These are phyloP conservation scores for Deroptyus accipitrinus DNA, from an alignment of 2,113 vertebrate species.

Conservation along the genomic window DNA sequence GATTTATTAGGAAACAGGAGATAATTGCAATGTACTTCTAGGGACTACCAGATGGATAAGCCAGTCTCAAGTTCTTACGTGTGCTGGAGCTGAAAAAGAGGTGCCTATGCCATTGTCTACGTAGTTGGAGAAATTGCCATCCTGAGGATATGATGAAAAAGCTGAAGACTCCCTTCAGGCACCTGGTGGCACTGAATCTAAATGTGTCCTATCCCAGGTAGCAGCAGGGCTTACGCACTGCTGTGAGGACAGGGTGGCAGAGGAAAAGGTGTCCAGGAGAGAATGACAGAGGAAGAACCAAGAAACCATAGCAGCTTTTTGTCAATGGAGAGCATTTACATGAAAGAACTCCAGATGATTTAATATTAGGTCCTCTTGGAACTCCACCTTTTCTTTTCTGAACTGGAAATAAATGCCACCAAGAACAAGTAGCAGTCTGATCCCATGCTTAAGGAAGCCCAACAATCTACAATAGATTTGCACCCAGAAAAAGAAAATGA, in stretches of 20 bases:
- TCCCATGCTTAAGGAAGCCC: not conserved
- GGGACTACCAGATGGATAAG: slow-evolving; percentile 43
- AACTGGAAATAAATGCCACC: not conserved
- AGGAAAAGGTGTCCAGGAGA: not conserved
- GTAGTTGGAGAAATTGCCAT: not conserved
- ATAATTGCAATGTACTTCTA: slow-evolving; percentile 37
- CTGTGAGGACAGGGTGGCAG: not conserved
- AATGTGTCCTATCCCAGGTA: not conserved
- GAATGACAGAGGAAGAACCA: not conserved
- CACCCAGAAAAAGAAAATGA: not conserved
- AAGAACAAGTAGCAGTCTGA: not conserved
- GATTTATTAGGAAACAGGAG: slow-evolving; percentile 40
- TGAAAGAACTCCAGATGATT: not conserved
- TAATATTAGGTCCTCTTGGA: not conserved
- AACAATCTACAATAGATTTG: not conserved
- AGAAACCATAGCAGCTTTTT: not conserved
- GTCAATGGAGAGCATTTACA: not conserved
- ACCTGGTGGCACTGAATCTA: not conserved
- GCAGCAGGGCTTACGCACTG: not conserved
- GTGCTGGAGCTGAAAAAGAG: not conserved
- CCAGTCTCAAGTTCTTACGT: not conserved
- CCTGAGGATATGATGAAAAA: not conserved
- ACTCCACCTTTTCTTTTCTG: not conserved
- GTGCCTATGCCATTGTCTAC: not conserved
- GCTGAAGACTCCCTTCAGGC: not conserved